Base-by-base conservation (phyloP, 2,888 invertebrate genomes). In the Macrostomum cliftonense region DNA sequence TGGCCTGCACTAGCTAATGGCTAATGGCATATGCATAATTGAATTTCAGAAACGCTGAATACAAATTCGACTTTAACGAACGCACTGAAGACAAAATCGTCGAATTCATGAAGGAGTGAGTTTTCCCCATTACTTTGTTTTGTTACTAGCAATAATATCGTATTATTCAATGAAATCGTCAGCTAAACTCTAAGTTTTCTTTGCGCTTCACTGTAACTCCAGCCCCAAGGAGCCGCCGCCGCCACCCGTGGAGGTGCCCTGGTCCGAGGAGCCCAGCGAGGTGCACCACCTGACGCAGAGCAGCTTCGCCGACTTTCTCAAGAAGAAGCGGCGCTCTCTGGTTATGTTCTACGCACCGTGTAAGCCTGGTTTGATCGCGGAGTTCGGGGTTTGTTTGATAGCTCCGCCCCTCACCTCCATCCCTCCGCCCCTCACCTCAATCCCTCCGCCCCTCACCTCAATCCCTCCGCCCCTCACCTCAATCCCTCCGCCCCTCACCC, bases 341-440 rank as follows among this genome's bases (percentile, higher is more conserved):
- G 79, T 86, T 51, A 85, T 87, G 80, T 88, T 87, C 71, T 87
- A 87, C 68, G 86, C 87, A 0, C 87, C 87, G 12, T 88, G 86
- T 86, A 71, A 78, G 82, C 78, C 7, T 9, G 20, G 12, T 28
- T 4, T 9, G 28, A 28, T 28, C 9, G 28, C 9, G 28, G 5
- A 7, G 5, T 7, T 7, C 28, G 4, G 28, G 9, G 5, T 9
- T 28, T 28, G 28, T 4, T 28, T 28, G 9, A n/a, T n/a, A n/a
- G n/a, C n/a, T n/a, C n/a, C n/a, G n/a, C n/a, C n/a, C n/a, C n/a
- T n/a, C n/a, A n/a, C n/a, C n/a, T n/a, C n/a, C n/a, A n/a, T n/a
- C n/a, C n/a, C n/a, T n/a, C n/a, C n/a, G n/a, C n/a, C n/a, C n/a
- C n/a, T n/a, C n/a, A n/a, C n/a, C n/a, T n/a, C n/a, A n/a, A 28